Evolutionary conservation across 2,797 vertebrate species (phyloP), one percentile per base, ranked within the genome.

Genomic region (Choloepus didactylus): DNA sequence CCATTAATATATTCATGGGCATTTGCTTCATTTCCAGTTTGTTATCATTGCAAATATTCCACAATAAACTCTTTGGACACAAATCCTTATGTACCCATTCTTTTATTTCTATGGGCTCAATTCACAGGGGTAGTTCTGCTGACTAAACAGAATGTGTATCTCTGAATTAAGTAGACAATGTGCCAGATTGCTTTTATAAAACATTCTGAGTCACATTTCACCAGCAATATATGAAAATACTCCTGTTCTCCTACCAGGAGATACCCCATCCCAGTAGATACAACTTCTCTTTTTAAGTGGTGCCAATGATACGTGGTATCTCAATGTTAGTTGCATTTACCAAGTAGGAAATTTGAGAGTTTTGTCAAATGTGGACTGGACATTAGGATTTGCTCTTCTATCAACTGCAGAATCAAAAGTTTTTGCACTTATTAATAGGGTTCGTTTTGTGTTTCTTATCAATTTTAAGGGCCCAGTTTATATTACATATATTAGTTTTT

Each of bases 21-120:
- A 89, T 73, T 93, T 64, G 67, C 25, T 49, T 89, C 91, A 56
- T 81, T 77, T 95, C 64, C 59, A 75, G 14, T 67, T 87, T 90
- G 16, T 76, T 92, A 11, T 59, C 51, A 46, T 6, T 25, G 94
- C 49, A 91, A 87, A 93, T 94, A 91, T 29, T 35, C 10, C 27
- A 59, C 54, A 94, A 41, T 87, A 72, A 91, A 87, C 15, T 64
- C 38, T n/a, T 91, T 89, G 10, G 19, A 67, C 16, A 62, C 93
- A 91, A 91, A 94, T 93, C 21, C 72, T 67, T 60, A 89, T 49
- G 12, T 49, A 87, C 5, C 15, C 19, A 8, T 73, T 49, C 9
- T 93, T 86, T 91, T 79, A 95, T 95, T 89, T 83, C 70, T 60
- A 29, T 67, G 46, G 59, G 60, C 49, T 83, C 11, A 0, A 73